Evolutionary conservation across 2,888 invertebrate genomes (phyloP), one percentile per base, ranked within the genome.

Genomic region (Drosophila eohydei): DNA sequence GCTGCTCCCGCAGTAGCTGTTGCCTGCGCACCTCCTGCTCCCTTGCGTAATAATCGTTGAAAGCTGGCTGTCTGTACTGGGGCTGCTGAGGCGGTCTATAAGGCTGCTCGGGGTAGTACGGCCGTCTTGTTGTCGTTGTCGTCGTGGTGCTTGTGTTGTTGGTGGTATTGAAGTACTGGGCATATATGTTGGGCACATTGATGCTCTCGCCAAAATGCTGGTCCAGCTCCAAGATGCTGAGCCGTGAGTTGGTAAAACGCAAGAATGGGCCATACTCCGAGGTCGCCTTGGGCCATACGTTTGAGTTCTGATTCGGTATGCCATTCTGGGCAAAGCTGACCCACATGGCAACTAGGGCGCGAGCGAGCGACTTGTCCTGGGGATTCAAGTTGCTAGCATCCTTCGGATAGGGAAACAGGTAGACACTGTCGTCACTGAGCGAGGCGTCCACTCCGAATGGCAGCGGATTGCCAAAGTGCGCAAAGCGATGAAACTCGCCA

Each of bases 351-450:
- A 94, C 91, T 90, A 94, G 90, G 11, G 91, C 88, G 16, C 92
- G 90, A 0, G 94, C 92, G 26, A 94, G 83, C 4, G 80, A 71
- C 32, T 89, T 88, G 56, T 94, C 94, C 5, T 76, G 69, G 0
- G 82, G 77, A 73, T 92, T 93, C 7, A 94, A 81, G 0, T 71
- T 70, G 34, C 91, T 91, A 3, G 90, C 90, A 55, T 92, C 91
- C 26, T 76, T 81, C 0, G 93, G 92, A 59, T 90, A 93, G 3
- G 93, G 93, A 81, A 95, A 95, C 28, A 95, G 82, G 74, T 95
- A 94, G 21, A 94, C 93, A 8, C 94, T 92, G 69, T 95, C 95
- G 74, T 95, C 94, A 16, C 94, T 94, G 62, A 95, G 94, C 48
- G 94, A 94, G 5, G 94, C 94, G 40, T 94, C 94, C 55, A 93